Evolutionary conservation across 2,888 invertebrate genomes (phyloP).

Genomic region (Epinotia demarniana): DNA sequence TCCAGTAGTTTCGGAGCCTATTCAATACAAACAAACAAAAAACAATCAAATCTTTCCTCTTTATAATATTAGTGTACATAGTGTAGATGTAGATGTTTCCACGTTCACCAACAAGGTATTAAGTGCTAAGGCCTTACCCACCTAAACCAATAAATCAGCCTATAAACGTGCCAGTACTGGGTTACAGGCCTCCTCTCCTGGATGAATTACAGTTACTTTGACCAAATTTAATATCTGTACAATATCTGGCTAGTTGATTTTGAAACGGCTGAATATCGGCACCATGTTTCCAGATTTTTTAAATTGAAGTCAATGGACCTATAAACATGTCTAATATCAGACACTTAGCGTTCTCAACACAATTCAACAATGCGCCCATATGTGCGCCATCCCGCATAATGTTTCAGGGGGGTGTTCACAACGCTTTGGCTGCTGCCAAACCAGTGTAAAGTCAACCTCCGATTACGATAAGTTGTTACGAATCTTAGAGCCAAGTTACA

Average conservation of each 20-base stretch:
- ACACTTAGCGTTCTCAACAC: conserved; percentile 18
- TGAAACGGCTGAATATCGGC: conserved; percentile 13
- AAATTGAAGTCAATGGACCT: conserved; percentile 49
- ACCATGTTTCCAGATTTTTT: conserved; percentile 21
- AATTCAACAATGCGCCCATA: conserved; percentile 58
- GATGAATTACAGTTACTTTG: neutral
- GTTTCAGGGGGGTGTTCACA: conserved; percentile 48
- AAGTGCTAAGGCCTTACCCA: too few species aligned
- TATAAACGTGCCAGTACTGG: neutral
- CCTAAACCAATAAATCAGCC: neutral
- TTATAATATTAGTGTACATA: too few species aligned
- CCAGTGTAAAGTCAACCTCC: neutral
- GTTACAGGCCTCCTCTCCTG: neutral
- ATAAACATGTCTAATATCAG: conserved; percentile 32
- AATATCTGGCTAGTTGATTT: neutral
- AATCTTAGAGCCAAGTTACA: neutral
- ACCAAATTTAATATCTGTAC: neutral
- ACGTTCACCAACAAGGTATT: too few species aligned
- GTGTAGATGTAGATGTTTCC: too few species aligned
- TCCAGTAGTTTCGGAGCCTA: too few species aligned
- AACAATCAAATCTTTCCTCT: too few species aligned
- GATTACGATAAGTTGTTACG: neutral
- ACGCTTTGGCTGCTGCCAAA: neutral
- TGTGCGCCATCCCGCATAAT: conserved; percentile 56
- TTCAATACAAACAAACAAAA: too few species aligned